Conservation (phyloP, 1,140 invertebrate genomes). For the Leptinotarsa lineolata region DNA sequence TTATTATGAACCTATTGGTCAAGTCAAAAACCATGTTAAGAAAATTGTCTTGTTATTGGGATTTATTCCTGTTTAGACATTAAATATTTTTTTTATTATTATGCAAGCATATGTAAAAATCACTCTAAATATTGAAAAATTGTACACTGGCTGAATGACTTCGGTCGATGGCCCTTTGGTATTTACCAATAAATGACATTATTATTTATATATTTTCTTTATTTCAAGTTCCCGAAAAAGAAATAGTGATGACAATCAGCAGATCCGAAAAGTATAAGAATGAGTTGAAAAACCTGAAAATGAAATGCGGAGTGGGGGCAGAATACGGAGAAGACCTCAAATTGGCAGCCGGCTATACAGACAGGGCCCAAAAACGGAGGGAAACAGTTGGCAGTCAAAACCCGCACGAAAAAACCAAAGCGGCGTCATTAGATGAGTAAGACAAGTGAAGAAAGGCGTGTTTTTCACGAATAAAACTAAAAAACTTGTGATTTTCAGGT, state of each 20-base stretch:
- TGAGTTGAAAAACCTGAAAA: constrained; percentile 76
- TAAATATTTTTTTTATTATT: too few relatives aligned
- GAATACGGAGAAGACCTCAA: constrained; percentile 57
- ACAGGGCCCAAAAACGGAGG: constrained; percentile 77
- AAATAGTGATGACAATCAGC: constrained; percentile 27
- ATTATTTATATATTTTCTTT: too few relatives aligned
- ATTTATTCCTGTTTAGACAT: too few relatives aligned
- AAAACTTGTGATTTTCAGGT: constrained; percentile 59
- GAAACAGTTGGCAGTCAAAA: constrained; percentile 79
- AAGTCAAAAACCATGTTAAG: too few relatives aligned
- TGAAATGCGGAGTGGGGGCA: constrained; percentile 76
- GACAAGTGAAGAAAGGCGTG: constrained; percentile 33
- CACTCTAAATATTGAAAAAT: too few relatives aligned
- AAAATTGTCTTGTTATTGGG: too few relatives aligned
- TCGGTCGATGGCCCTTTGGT: too few relatives aligned
- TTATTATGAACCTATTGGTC: too few relatives aligned
- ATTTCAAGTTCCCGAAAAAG: constrained; percentile 1
- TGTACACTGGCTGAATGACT: too few relatives aligned
- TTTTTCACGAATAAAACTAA: not conserved
- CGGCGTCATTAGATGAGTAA: constrained; percentile 79
- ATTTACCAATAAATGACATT: too few relatives aligned
- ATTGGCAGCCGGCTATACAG: constrained; percentile 66
- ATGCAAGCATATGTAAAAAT: too few relatives aligned
- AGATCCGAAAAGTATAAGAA: constrained; percentile 63
- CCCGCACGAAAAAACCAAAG: constrained; percentile 79